phyloP scores from a whole-genome alignment of 1,140 invertebrate genomes.

The Thalassaphorura encarpata region DNA sequence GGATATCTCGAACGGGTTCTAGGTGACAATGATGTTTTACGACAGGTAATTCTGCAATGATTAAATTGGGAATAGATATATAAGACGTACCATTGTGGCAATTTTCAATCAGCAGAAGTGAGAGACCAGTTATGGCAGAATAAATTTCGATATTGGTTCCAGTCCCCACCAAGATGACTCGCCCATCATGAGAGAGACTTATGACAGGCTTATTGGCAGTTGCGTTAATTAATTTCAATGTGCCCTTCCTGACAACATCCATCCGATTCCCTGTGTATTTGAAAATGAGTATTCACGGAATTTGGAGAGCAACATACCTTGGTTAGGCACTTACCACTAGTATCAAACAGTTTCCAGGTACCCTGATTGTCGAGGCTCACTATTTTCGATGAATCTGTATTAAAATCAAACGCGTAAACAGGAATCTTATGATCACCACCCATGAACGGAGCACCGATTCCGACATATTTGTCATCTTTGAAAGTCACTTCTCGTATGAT shows the following conservation, averaged over 20 bases:
- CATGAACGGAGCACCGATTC: not conserved
- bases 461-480: not conserved
- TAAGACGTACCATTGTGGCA: constrained; percentile 47
- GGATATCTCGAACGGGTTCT: constrained; percentile 48
- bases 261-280: constrained; percentile 11
- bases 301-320: not conserved
- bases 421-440: constrained; percentile 66
- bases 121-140: constrained; percentile 51
- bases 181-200: constrained; percentile 44
- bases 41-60: not conserved
- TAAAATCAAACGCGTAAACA: constrained; percentile 68
- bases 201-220: not conserved
- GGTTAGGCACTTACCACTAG: constrained; percentile 56
- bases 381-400: constrained; percentile 65
- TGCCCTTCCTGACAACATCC: not conserved
- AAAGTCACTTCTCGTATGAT: not conserved
- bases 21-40: not conserved
- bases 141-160: constrained; percentile 56
- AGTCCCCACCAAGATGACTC: constrained; percentile 58
- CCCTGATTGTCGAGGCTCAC: constrained; percentile 78
- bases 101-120: constrained; percentile 56
- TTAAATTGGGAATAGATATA: constrained; percentile 10
- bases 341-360: constrained; percentile 74
- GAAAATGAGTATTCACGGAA: not conserved
- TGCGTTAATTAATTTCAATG: not conserved